phyloP scores from a whole-genome alignment of 2,113 vertebrate genomes.

The Bubo scandiacus region DNA sequence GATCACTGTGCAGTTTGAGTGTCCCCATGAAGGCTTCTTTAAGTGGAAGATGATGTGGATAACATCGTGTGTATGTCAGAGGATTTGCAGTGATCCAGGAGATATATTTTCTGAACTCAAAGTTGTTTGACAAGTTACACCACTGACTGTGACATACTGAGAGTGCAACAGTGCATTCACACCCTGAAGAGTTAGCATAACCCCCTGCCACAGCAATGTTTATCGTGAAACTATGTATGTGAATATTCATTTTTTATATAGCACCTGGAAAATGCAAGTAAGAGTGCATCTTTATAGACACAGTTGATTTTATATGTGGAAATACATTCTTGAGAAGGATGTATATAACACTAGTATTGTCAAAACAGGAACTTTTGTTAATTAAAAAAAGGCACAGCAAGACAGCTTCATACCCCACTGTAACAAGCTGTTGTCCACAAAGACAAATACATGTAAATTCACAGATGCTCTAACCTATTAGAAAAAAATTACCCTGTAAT shows the following conservation, averaged over 20 bases:
- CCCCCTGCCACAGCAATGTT: neutral
- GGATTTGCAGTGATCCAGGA: conserved; percentile 81
- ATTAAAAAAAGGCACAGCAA: neutral
- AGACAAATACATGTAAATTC: neutral
- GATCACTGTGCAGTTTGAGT: conserved; percentile 87
- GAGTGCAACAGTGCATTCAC: neutral
- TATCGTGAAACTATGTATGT: neutral
- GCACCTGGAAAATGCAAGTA: neutral
- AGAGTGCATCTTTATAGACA: neutral
- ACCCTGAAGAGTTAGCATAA: neutral
- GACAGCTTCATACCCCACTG: neutral
- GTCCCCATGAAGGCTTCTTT: conserved; percentile 80
- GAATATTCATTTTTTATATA: neutral
- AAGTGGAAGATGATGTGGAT: conserved; percentile 97
- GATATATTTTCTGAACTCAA: conserved; percentile 90
- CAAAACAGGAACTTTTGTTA: neutral
- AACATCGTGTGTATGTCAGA: conserved; percentile 91
- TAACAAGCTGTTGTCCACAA: neutral
- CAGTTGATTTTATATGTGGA: neutral
- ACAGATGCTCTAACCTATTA: neutral
- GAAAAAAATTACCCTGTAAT: neutral
- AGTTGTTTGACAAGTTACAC: conserved; percentile 72
- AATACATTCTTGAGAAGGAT: neutral
- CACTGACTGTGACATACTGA: neutral
- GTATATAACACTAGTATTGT: neutral